Evolutionary conservation across 2,888 invertebrate species (phyloP), one percentile per base, ranked within the genome.

Genomic region (Caprella mutica): DNA sequence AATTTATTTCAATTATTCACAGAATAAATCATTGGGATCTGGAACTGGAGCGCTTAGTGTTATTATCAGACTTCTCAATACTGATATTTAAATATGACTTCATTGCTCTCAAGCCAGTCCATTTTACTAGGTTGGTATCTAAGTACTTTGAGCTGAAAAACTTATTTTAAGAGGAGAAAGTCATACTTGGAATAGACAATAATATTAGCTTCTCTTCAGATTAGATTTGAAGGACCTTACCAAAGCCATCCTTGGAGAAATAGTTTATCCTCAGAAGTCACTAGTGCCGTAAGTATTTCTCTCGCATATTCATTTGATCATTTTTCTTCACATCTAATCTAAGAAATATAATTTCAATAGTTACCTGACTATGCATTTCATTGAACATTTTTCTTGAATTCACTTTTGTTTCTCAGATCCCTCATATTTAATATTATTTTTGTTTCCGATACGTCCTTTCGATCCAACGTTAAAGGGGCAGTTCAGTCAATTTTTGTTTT

Each of bases 21-120:
- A 89, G 89, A 72, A 87, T 90, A 68, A 87, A 85, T 68, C 77
- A 86, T 63, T 90, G 89, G 89, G 87, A 89, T 70, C 82, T 84
- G 69, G 88, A 90, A 70, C 83, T 84, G 68, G 90, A 90, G 72
- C 78, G 86, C 51, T 77, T 90, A 38, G 76, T 88, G 2, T 71
- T 88, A 14, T 74, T 90, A 24, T 84, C 85, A 2, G 80, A 83
- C n/a, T 78, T 82, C 67, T 77, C 81, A 38, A 74, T 90, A 27
- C 78, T 86, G 68, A 78, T 83, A 6, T 79, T 86, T 58, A 87
- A 86, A 70, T 90, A 86, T 72, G 88, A 90, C 73, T 88, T 90
- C 71, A 88, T 90, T 67, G 85, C 85, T 0, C 76, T 85, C 71
- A 82, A 81, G 68, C 78, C 84, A 65, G 72, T 85, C 56, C 84